Evolutionary conservation across 92 coral and sea anemone species (phyloP).

Genomic region (Isaurus tuberculatus): DNA sequence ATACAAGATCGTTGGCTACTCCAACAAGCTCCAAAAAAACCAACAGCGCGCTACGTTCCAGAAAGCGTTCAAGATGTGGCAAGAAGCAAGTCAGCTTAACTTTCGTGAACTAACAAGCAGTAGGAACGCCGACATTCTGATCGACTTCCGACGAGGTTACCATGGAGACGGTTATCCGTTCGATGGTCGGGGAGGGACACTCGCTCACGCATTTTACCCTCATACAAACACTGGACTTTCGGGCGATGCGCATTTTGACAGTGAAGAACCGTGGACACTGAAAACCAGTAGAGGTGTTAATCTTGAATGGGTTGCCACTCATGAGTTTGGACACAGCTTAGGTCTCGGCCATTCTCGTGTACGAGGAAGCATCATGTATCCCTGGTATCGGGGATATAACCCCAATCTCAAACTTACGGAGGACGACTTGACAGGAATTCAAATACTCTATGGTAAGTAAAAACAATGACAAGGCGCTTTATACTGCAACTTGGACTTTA

Average conservation of each 20-base stretch:
- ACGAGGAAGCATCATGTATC: conserved; percentile 83
- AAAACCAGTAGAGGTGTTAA: conserved; percentile 59
- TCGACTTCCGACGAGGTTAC: conserved; percentile 21
- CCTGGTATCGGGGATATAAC: conserved; percentile 77
- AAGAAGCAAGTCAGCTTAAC: conserved; percentile 38
- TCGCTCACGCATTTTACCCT: conserved; percentile 60
- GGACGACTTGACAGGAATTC: conserved; percentile 86
- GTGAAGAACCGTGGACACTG: conserved; percentile 78
- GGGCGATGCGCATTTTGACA: conserved; percentile 97
- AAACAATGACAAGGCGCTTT: too few relatives aligned
- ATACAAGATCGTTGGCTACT: conserved; percentile 41
- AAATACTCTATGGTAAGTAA: conserved; percentile 77
- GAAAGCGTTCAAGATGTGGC: conserved; percentile 59
- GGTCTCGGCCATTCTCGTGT: conserved; percentile 88
- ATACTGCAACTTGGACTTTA: too few relatives aligned
- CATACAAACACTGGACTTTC: conserved; percentile 63
- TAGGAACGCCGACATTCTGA: conserved; percentile 41
- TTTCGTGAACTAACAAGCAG: conserved; percentile 24
- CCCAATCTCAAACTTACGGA: conserved; percentile 62
- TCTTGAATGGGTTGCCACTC: conserved; percentile 90
- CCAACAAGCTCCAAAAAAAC: not conserved
- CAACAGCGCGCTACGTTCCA: conserved; percentile 30
- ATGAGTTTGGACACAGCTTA: conserved; percentile 94
- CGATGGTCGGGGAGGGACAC: conserved; percentile 54
- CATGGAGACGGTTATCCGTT: conserved; percentile 60